These are phyloP conservation scores for Drosophila jambulina DNA, from an alignment of 1,140 invertebrate genomes.

Conservation along the genomic window DNA sequence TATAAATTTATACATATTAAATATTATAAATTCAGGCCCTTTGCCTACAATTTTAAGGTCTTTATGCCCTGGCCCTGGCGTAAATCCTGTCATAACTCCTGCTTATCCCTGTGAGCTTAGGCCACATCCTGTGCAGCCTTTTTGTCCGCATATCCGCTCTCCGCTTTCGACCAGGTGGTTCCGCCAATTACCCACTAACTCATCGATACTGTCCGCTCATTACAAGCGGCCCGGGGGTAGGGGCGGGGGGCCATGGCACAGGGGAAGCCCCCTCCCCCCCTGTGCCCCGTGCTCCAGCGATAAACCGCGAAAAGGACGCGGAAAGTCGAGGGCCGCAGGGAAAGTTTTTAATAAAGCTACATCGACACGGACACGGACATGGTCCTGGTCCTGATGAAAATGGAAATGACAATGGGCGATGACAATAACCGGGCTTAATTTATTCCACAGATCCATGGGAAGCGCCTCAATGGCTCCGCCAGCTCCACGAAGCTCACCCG, in stretches of 20 bases:
- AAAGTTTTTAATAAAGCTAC: slow-evolving; percentile 44
- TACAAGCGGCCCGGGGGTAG: slow-evolving; percentile 3
- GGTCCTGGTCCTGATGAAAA: slow-evolving; percentile 7
- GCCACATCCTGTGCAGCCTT: slow-evolving; percentile 5
- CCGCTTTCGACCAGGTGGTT: not conserved
- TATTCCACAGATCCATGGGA: slow-evolving; percentile 88
- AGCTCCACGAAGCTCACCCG: slow-evolving; percentile 90
- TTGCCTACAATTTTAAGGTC: not conserved
- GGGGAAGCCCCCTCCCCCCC: not conserved
- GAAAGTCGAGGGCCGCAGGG: slow-evolving; percentile 38
- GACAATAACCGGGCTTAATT: slow-evolving; percentile 58
- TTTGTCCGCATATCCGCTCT: not conserved
- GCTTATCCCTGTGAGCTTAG: not conserved
- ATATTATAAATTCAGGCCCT: not conserved
- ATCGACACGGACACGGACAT: slow-evolving; percentile 4
- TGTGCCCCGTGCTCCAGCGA: slow-evolving; percentile 2
- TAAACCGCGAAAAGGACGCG: slow-evolving; percentile 15
- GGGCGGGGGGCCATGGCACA: not conserved
- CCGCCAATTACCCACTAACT: slow-evolving; percentile 27
- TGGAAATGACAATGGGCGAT: slow-evolving; percentile 24
- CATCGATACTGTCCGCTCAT: slow-evolving; percentile 35
- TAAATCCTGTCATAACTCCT: slow-evolving; percentile 4
- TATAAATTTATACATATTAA: not conserved
- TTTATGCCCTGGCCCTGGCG: not conserved
- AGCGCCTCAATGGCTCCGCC: slow-evolving; percentile 88